Conservation (phyloP, 2,113 vertebrate species). For the Prunella himalayana region DNA sequence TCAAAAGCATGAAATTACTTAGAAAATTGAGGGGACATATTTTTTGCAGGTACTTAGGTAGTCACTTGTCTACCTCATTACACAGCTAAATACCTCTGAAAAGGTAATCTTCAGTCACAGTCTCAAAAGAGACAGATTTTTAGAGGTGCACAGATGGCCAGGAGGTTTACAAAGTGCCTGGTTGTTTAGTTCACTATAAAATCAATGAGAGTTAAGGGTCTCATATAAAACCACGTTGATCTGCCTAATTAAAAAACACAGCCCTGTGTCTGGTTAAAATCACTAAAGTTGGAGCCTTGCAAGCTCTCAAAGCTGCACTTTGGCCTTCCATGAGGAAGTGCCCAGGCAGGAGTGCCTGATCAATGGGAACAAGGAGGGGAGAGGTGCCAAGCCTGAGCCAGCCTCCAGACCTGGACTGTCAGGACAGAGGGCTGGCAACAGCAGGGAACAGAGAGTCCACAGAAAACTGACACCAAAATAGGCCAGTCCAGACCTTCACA, state of each 20-base stretch:
- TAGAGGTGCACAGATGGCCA: neutral
- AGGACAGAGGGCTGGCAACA: neutral
- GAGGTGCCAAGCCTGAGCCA: neutral
- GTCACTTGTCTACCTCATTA: neutral
- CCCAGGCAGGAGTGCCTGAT: neutral
- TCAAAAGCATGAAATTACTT: neutral
- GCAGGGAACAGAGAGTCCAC: neutral
- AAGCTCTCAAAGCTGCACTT: neutral
- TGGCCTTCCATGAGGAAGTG: neutral
- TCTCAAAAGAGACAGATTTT: neutral
- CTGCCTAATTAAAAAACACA: neutral
- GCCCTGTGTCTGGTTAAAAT: neutral
- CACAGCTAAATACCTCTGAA: neutral
- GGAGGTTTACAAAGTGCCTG: neutral
- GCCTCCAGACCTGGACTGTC: neutral
- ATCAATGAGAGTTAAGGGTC: neutral
- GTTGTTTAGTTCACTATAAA: neutral
- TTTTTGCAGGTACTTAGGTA: neutral
- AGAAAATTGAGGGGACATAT: neutral
- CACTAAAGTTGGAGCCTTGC: neutral
- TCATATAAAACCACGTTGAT: neutral
- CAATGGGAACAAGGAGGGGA: accelerated
- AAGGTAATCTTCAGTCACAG: neutral
- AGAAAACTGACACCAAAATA: neutral
- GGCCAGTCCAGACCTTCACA: neutral